Evolutionary conservation across 2,797 vertebrate genomes (phyloP).

Genomic region (Epinephelus malabaricus): DNA sequence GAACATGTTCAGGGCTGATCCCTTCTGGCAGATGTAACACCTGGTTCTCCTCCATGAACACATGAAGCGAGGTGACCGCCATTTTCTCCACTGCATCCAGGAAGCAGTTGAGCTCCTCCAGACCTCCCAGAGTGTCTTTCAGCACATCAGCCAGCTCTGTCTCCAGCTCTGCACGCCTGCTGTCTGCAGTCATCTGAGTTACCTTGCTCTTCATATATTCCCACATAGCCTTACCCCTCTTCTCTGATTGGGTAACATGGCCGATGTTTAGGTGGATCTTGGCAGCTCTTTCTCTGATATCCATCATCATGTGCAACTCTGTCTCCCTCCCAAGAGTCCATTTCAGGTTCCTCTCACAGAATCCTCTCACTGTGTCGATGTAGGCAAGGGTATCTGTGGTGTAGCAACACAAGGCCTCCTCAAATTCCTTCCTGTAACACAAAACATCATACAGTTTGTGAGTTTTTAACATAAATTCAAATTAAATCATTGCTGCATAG

Average conservation of each 20-base stretch:
- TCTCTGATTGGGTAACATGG: slow-evolving; percentile 58
- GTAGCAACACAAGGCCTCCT: slow-evolving; percentile 66
- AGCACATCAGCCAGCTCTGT: slow-evolving; percentile 73
- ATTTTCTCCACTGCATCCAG: slow-evolving; percentile 83
- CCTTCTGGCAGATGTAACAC: slow-evolving; percentile 49
- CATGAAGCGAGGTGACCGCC: slow-evolving; percentile 77
- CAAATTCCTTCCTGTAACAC: slow-evolving; percentile 64
- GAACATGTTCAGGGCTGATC: slow-evolving; percentile 37
- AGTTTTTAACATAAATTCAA: background rate
- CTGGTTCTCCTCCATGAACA: slow-evolving; percentile 69
- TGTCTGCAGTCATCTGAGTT: slow-evolving; percentile 40
- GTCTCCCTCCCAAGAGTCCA: slow-evolving; percentile 73
- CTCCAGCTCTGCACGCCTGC: slow-evolving; percentile 58
- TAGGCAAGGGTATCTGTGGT: slow-evolving; percentile 66
- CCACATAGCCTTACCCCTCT: slow-evolving; percentile 56
- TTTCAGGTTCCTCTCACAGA: slow-evolving; percentile 58
- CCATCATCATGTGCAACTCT: slow-evolving; percentile 66
- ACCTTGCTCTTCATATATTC: slow-evolving; percentile 66
- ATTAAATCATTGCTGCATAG: background rate
- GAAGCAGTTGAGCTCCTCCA: slow-evolving; percentile 75
- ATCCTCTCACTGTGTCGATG: slow-evolving; percentile 66
- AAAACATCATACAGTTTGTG: slow-evolving; percentile 10
- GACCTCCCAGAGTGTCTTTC: slow-evolving; percentile 64
- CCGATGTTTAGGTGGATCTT: slow-evolving; percentile 38
- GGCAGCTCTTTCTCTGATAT: slow-evolving; percentile 73